These are phyloP conservation scores for Ephestia elutella DNA, from an alignment of 1,140 invertebrate genomes.

Conservation along the genomic window DNA sequence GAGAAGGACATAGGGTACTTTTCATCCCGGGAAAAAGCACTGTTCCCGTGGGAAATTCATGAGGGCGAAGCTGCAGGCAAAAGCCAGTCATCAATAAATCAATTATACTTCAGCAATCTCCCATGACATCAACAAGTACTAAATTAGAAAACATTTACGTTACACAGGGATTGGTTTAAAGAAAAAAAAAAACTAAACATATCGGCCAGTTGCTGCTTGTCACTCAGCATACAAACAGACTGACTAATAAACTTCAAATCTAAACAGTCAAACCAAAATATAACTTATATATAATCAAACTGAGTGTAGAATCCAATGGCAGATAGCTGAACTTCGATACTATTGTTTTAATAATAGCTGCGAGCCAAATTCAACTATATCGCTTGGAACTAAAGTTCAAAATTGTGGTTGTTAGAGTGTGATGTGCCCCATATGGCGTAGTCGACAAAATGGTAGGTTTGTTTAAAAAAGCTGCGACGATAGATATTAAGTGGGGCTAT, in stretches of 20 bases:
- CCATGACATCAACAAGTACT: neutral
- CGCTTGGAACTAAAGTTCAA: neutral
- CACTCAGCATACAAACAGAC: slow-evolving; percentile 46
- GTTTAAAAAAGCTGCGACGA: slow-evolving; percentile 56
- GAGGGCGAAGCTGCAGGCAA: too few species aligned
- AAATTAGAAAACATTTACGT: slow-evolving; percentile 1
- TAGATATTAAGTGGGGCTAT: slow-evolving; percentile 55
- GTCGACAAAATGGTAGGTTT: slow-evolving; percentile 60
- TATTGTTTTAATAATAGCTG: slow-evolving; percentile 17
- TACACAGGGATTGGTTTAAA: slow-evolving; percentile 9
- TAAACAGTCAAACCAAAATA: slow-evolving; percentile 14
- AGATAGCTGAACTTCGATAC: neutral
- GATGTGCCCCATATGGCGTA: slow-evolving; percentile 44
- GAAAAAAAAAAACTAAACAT: slow-evolving; percentile 46
- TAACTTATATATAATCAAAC: slow-evolving; percentile 15
- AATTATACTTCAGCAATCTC: neutral
- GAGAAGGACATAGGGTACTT: too few species aligned
- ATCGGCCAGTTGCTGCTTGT: slow-evolving; percentile 54
- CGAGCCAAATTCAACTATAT: slow-evolving; percentile 32
- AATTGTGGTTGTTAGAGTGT: neutral
- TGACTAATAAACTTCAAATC: neutral
- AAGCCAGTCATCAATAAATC: too few species aligned
- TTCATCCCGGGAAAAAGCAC: too few species aligned
- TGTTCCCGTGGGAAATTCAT: too few species aligned
- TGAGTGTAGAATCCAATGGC: slow-evolving; percentile 28